These are phyloP conservation scores for Portunus trituberculatus DNA, from an alignment of 1,140 invertebrate genomes.

Conservation along the genomic window DNA sequence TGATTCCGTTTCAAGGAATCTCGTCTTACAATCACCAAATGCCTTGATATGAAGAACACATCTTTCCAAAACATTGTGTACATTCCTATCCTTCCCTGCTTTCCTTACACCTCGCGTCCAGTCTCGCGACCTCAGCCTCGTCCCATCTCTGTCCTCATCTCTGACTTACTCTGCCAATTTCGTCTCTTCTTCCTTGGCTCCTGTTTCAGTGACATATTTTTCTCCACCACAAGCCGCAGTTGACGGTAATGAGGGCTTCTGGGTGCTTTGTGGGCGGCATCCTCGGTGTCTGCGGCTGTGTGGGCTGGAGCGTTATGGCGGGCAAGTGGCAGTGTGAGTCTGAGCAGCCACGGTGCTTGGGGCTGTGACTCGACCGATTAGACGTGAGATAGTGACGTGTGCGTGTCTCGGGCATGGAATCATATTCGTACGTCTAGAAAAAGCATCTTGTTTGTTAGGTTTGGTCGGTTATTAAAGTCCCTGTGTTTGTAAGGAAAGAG, in stretches of 20 bases:
- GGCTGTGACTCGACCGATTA: too few species aligned
- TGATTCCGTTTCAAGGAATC: too few species aligned
- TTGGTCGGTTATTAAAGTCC: too few species aligned
- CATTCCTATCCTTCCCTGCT: neutral
- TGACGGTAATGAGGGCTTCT: slow-evolving; percentile 5
- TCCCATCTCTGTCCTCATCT: neutral
- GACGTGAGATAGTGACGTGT: too few species aligned
- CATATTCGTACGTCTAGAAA: too few species aligned
- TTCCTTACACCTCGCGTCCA: neutral
- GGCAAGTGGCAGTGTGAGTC: neutral
- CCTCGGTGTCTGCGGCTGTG: neutral
- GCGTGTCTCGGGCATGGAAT: too few species aligned
- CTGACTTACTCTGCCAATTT: neutral
- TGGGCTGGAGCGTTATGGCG: neutral
- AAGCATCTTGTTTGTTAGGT: too few species aligned
- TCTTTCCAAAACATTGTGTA: too few species aligned
- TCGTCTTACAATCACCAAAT: too few species aligned
- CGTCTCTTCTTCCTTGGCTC: neutral
- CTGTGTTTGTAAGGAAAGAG: too few species aligned
- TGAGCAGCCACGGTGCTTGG: too few species aligned
- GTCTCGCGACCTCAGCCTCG: neutral
- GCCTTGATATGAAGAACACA: too few species aligned
- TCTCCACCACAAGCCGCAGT: neutral
- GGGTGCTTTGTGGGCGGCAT: neutral
- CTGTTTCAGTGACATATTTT: neutral